A percentile compares a stretch with the other conserved stretches of the same genome.
Evolutionary conservation across 2,888 invertebrate genomes (phyloP).

Genomic region (Brachynemurus nebulosus): DNA sequence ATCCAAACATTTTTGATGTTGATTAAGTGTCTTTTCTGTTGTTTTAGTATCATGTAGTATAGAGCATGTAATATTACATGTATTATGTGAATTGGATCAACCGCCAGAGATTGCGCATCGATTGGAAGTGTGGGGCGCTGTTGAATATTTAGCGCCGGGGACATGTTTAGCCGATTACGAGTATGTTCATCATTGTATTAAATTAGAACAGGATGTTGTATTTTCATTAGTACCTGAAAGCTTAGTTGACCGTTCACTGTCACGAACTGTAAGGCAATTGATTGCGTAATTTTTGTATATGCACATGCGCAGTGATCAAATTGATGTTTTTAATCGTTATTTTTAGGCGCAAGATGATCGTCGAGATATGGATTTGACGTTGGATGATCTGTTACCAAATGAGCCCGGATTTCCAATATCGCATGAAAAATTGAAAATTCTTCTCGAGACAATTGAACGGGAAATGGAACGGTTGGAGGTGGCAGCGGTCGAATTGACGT

Average conservation of each 20-base stretch:
- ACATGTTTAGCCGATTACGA: constrained; percentile 79
- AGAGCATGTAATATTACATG: constrained; percentile 73
- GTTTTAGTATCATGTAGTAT: constrained; percentile 70
- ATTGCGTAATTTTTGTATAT: neutral
- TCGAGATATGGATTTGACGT: constrained; percentile 53
- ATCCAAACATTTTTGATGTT: constrained; percentile 10
- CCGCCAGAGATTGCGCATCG: constrained; percentile 36
- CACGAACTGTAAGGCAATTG: constrained; percentile 56
- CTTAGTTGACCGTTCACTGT: constrained; percentile 53
- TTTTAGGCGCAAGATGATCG: constrained; percentile 60
- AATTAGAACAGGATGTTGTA: constrained; percentile 76
- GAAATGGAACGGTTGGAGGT: constrained; percentile 65
- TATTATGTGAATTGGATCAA: constrained; percentile 65
- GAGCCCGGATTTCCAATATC: constrained; percentile 61
- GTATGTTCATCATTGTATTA: constrained; percentile 86
- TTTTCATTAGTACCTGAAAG: constrained; percentile 51
- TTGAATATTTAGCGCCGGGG: constrained; percentile 77
- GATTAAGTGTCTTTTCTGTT: constrained; percentile 16
- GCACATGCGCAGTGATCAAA: neutral
- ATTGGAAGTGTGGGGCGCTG: constrained; percentile 69
- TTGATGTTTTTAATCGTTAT: constrained; percentile 14
- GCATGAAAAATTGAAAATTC: constrained; percentile 71
- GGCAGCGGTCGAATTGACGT: constrained; percentile 36
- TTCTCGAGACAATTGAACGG: constrained; percentile 68
- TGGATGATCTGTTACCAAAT: constrained; percentile 68